Percentiles rank a stretch among this genome's conserved stretches.
Conservation (phyloP, 1,140 invertebrate species). For the Rhopalosiphum maidis region DNA sequence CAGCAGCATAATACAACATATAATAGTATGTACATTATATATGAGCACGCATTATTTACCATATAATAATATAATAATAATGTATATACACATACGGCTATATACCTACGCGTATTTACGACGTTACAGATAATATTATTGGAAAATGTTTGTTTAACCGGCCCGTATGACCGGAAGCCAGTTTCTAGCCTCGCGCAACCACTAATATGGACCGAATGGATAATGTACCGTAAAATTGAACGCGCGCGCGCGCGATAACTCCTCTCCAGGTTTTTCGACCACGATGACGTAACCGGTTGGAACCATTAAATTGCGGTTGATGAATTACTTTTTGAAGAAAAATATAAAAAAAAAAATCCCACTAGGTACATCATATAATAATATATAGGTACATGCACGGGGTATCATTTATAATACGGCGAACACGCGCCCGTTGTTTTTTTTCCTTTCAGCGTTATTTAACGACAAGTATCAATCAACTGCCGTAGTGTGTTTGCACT, state of each 20-base stretch:
- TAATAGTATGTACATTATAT: background rate
- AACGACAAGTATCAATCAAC: conserved; percentile 30
- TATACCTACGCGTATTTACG: background rate
- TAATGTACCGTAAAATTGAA: conserved; percentile 55
- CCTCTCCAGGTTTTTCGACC: background rate
- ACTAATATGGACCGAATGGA: conserved; percentile 6
- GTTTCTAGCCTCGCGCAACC: conserved; percentile 20
- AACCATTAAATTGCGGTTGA: conserved; percentile 36
- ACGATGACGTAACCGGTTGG: background rate
- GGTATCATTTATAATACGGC: background rate
- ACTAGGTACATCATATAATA: background rate
- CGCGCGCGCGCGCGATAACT: background rate
- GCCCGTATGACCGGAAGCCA: conserved; percentile 35
- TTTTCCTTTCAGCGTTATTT: background rate
- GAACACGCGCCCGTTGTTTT: conserved; percentile 12
- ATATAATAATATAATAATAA: background rate
- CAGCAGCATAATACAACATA: background rate
- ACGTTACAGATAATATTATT: background rate
- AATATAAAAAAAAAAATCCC: background rate
- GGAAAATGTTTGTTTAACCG: conserved; percentile 33
- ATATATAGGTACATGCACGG: background rate
- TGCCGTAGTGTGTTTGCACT: background rate
- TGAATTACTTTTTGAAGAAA: conserved; percentile 37
- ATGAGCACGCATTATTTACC: background rate
- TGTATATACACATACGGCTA: background rate